Percentiles rank a stretch among this genome's conserved stretches.
Evolutionary conservation across 2,888 invertebrate species (phyloP).

Genomic region (Dryobotodes eremita): DNA sequence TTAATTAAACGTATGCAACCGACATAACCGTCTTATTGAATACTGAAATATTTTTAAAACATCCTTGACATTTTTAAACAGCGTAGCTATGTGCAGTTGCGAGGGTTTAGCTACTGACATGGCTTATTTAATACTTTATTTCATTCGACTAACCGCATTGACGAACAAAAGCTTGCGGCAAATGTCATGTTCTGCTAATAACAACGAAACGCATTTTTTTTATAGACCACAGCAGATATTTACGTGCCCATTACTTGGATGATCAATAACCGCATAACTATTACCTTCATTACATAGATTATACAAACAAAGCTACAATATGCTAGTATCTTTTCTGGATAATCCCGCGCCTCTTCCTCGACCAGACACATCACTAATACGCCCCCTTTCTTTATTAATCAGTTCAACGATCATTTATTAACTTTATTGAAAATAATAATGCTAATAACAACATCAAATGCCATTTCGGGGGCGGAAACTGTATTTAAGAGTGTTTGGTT

Average conservation of each 20-base stretch:
- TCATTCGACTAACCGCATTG: neutral
- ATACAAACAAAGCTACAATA: neutral
- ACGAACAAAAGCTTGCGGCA: neutral
- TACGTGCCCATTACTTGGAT: neutral
- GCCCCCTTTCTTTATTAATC: neutral
- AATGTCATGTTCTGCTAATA: neutral
- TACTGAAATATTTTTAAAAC: neutral
- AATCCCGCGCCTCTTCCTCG: neutral
- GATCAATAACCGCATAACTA: slow-evolving; percentile 9
- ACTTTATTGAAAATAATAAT: neutral
- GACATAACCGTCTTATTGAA: neutral
- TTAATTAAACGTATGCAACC: too few relatives aligned
- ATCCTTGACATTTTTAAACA: neutral
- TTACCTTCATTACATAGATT: neutral
- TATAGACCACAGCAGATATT: neutral
- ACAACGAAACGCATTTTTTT: neutral
- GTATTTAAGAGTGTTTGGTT: neutral
- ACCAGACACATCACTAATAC: neutral
- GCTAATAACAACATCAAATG: neutral
- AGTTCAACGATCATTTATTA: neutral
- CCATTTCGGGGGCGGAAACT: neutral
- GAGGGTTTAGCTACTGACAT: too few relatives aligned
- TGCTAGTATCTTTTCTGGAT: neutral
- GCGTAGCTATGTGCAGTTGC: too few relatives aligned
- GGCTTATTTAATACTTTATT: neutral